Evolutionary conservation across 2,113 vertebrate species (phyloP).

Genomic region (Muscicapa adusta): DNA sequence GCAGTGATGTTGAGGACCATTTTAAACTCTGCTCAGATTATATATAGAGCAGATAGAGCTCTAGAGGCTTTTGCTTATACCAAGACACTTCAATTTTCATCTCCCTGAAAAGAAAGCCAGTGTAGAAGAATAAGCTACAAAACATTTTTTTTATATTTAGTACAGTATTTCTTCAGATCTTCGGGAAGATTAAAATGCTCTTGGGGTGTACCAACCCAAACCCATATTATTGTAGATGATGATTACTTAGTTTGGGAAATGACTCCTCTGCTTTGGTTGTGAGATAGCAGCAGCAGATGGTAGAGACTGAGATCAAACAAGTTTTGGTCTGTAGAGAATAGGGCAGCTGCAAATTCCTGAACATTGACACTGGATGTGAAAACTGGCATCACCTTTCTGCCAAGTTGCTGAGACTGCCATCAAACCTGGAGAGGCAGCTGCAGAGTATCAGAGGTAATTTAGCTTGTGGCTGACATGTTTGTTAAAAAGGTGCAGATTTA

Average conservation of each 20-base stretch:
- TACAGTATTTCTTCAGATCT: not conserved
- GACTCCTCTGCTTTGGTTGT: not conserved
- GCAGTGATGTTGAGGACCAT: not conserved
- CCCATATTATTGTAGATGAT: not conserved
- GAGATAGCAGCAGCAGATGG: not conserved
- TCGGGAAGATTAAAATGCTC: not conserved
- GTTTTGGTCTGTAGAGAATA: not conserved
- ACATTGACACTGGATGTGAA: not conserved
- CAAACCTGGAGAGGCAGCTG: not conserved
- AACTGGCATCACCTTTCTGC: not conserved
- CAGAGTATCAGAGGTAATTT: not conserved
- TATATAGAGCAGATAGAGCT: not conserved
- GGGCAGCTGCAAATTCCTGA: not conserved
- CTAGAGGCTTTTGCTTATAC: not conserved
- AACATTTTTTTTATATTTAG: not conserved
- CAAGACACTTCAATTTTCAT: not conserved
- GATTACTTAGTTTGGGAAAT: not conserved
- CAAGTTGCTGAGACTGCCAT: not conserved
- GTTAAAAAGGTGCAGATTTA: not conserved
- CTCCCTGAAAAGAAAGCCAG: not conserved
- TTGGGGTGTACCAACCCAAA: not conserved
- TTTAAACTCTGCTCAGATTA: not conserved
- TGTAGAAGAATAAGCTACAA: not conserved
- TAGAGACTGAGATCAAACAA: not conserved
- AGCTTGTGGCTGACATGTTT: not conserved